Conservation (phyloP, 1,140 invertebrate species). For the Artemia franciscana region DNA sequence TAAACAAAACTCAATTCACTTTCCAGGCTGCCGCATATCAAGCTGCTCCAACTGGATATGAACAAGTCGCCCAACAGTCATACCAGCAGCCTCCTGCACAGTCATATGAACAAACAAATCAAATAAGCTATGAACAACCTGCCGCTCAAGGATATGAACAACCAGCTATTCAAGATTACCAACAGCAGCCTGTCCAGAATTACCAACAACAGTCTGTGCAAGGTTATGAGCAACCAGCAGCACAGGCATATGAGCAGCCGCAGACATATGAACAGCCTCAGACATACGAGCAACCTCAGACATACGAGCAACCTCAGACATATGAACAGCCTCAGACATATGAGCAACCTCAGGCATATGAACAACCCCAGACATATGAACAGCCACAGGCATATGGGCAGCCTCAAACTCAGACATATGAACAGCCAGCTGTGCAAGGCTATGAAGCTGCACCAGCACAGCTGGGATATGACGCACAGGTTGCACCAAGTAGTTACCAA, state of each 20-base stretch:
- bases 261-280: conserved; percentile 7
- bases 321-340: conserved; percentile 12
- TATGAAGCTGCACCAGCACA: too few species aligned
- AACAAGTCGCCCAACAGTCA: background rate
- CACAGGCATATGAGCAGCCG: conserved; percentile 2
- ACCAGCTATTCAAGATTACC: background rate
- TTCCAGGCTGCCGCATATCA: too few species aligned
- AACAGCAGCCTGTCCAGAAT: background rate
- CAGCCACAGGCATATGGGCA: background rate
- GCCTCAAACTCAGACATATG: background rate
- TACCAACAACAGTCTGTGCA: conserved; percentile 5
- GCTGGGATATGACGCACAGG: background rate
- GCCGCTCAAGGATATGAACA: conserved; percentile 2
- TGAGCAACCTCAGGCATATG: conserved; percentile 10
- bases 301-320: conserved; percentile 4
- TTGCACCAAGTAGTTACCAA: background rate
- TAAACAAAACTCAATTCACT: too few species aligned
- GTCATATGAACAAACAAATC: background rate
- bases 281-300: conserved; percentile 5
- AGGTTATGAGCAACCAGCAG: background rate
- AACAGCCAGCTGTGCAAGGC: background rate
- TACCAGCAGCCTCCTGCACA: background rate
- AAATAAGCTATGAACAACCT: background rate
- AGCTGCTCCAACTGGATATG: background rate
- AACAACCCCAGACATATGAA: conserved; percentile 6